These are phyloP conservation scores for Eupithecia exiguata DNA, from an alignment of 2,888 invertebrate genomes.

Conservation along the genomic window DNA sequence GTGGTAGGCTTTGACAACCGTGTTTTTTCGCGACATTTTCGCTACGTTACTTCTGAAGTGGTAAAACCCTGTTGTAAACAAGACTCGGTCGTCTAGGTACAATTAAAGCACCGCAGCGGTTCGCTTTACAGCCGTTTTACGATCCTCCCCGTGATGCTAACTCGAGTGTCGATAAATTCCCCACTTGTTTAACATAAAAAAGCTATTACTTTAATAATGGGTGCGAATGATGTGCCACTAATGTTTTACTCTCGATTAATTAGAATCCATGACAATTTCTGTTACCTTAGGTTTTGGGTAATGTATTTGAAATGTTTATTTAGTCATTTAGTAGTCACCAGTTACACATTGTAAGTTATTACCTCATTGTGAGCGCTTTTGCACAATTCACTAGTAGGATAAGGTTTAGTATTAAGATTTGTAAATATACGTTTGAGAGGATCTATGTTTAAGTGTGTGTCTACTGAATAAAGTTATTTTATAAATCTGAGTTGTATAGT, in stretches of 20 bases:
- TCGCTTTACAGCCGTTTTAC: conserved; percentile 70
- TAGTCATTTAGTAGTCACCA: conserved; percentile 83
- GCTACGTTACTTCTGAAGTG: not conserved
- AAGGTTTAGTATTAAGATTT: conserved; percentile 52
- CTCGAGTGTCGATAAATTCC: conserved; percentile 73
- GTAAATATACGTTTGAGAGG: conserved; percentile 64
- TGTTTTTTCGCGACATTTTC: not conserved
- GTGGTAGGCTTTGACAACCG: not conserved
- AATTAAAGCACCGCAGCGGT: conserved; percentile 58
- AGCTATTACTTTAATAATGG: conserved; percentile 61
- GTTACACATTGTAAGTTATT: conserved; percentile 81
- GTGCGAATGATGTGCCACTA: conserved; percentile 52
- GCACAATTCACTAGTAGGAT: conserved; percentile 78
- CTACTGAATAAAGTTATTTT: not conserved
- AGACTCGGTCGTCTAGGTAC: conserved; percentile 35
- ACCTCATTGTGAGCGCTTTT: conserved; percentile 82
- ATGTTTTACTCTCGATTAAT: conserved; percentile 47
- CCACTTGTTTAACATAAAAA: conserved; percentile 72
- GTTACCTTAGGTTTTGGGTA: conserved; percentile 75
- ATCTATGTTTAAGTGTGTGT: conserved; percentile 26
- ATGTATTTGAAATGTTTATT: conserved; percentile 62
- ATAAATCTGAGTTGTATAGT: not conserved
- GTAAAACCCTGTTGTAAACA: not conserved
- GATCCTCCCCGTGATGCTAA: conserved; percentile 70
- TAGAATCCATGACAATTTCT: conserved; percentile 74